These are phyloP conservation scores for Lacanobia wlatinum DNA, from an alignment of 2,888 invertebrate species.

Conservation along the genomic window DNA sequence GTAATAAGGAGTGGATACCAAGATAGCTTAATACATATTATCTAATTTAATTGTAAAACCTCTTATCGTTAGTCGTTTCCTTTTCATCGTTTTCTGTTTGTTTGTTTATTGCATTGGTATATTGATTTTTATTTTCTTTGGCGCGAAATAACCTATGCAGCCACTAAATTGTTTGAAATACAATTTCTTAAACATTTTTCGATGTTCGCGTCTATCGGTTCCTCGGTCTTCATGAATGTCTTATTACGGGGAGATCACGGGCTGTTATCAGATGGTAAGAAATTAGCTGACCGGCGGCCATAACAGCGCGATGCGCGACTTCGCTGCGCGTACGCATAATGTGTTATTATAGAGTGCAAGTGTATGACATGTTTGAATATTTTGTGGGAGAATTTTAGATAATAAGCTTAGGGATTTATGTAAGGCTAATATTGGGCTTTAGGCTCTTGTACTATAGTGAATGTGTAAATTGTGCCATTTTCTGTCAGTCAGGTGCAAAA, in stretches of 20 bases:
- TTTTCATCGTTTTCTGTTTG: too few relatives aligned
- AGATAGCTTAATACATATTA: too few relatives aligned
- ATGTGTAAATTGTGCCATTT: background rate
- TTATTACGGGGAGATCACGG: slow-evolving; percentile 79
- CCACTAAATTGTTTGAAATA: too few relatives aligned
- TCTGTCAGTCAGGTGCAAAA: too few relatives aligned
- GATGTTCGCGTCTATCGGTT: slow-evolving; percentile 70
- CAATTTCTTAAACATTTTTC: background rate
- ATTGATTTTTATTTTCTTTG: background rate
- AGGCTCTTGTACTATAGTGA: background rate
- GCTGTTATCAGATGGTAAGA: slow-evolving; percentile 84
- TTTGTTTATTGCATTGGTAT: too few relatives aligned
- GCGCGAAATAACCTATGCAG: background rate
- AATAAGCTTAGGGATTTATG: background rate
- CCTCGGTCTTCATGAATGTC: slow-evolving; percentile 68
- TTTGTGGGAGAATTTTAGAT: slow-evolving; percentile 33
- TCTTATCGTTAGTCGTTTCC: too few relatives aligned
- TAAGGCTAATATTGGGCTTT: background rate
- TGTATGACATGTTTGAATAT: slow-evolving; percentile 56
- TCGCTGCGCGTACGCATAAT: slow-evolving; percentile 47
- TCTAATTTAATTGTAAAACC: too few relatives aligned
- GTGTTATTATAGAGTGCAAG: slow-evolving; percentile 57
- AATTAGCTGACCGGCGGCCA: slow-evolving; percentile 79
- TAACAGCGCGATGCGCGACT: slow-evolving; percentile 63
- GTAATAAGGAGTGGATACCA: too few relatives aligned